Percentiles rank a stretch among this genome's conserved stretches.
phyloP scores from a whole-genome alignment of 2,888 invertebrate genomes.

The Leptura quadrifasciata region DNA sequence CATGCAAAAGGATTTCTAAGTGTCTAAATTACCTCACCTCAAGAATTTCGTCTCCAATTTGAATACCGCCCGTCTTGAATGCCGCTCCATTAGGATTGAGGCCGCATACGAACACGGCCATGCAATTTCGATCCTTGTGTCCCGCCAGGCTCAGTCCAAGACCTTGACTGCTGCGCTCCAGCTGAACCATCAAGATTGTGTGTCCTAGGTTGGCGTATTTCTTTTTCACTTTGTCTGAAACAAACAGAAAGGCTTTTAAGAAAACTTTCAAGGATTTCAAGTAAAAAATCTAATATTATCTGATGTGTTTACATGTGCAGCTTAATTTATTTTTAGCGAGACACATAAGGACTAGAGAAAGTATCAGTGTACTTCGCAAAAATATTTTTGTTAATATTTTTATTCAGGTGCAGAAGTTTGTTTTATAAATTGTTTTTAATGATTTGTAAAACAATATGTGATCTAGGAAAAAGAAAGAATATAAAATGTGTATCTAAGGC shows the following conservation, averaged over 20 bases:
- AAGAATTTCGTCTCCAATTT: conserved; percentile 95
- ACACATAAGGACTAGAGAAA: background rate
- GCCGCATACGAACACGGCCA: conserved; percentile 98
- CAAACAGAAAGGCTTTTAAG: conserved; percentile 43
- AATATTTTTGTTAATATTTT: background rate
- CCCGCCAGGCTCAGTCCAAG: conserved; percentile 96
- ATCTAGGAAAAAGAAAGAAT: too few species aligned
- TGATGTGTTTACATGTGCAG: background rate
- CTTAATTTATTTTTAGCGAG: background rate
- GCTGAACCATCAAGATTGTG: conserved; percentile 82
- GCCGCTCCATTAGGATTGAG: conserved; percentile 92
- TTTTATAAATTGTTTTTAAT: too few species aligned
- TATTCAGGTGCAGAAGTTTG: too few species aligned
- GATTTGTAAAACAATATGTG: too few species aligned
- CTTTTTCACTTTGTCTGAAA: conserved; percentile 92
- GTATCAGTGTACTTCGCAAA: background rate
- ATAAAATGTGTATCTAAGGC: too few species aligned
- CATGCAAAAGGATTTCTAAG: background rate
- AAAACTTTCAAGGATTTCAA: conserved; percentile 1
- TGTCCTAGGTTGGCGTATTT: conserved; percentile 90
- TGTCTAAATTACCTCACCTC: conserved; percentile 79
- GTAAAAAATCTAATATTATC: conserved; percentile 5
- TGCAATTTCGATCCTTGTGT: conserved; percentile 93
- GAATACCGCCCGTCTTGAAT: conserved; percentile 83
- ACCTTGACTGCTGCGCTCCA: conserved; percentile 85